Base-by-base conservation (phyloP, 2,113 vertebrate genomes). In the Antechinus flavipes region DNA sequence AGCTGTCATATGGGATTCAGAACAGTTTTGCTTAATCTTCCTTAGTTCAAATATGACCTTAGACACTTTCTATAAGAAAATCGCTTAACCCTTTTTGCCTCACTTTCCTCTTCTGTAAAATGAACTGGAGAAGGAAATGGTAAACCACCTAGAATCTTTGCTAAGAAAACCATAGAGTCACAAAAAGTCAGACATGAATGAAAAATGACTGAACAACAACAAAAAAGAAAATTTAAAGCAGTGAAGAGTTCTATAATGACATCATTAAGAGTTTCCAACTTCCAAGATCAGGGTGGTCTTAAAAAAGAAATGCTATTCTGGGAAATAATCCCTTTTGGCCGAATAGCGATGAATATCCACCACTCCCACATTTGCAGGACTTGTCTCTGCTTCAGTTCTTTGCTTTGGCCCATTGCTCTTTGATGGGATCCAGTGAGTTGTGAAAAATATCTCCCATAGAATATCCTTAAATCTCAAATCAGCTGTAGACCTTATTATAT, bases 341-440 rank as follows among this genome's bases (percentile, higher is more conserved):
- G 12, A 96, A 96, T 95, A 91, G 90, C 91, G 91, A 84, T 0
- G 22, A 94, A 90, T 54, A 26, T 50, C 94, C 90, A 55, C 25
- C 30, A 7, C 61, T 84, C 54, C 91, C 24, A 8, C n/a, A 1
- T 3, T 27, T 47, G 47, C 26, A 94, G 93, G 90, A 49, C 58
- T 91, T 42, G 90, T 94, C 93, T 92, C 46, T 25, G 90, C 35
- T 94, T 26, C 25, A 90, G 94, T 23, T 7, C 93, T 96, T 96
- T 54, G 93, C 95, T 91, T 68, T 95, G 97, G 95, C 95, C 97
- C 94, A 92, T 97, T 97, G 97, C 53, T 90, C 96, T 95, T 95
- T 95, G 94, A 96, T 93, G 94, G 95, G n/a, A 91, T 93, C 95
- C 95, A 95, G 91, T 93, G 96, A 96, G 68, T 97, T 94, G 96